Percentiles rank a stretch among this genome's conserved stretches.
phyloP scores from a whole-genome alignment of 1,140 invertebrate species.

The Dendroctonus ponderosae region DNA sequence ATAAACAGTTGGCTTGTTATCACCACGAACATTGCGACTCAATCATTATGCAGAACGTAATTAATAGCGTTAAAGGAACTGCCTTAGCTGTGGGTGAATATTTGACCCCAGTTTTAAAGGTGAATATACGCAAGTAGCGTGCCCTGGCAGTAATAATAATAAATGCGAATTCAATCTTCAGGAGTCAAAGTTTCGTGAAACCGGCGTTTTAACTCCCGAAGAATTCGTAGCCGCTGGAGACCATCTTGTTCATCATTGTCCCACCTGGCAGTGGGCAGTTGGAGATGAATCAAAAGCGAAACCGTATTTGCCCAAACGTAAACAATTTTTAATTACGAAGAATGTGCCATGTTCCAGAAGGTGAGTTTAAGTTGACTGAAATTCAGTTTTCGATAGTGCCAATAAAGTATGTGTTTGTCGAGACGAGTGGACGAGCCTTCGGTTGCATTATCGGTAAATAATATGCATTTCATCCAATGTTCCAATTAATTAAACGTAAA shows the following conservation, averaged over 20 bases:
- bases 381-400: too few relatives aligned
- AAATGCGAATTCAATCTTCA: constrained; percentile 47
- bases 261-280: constrained; percentile 97
- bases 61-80: constrained; percentile 93
- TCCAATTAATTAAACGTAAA: too few relatives aligned
- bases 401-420: too few relatives aligned
- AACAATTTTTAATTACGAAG: constrained; percentile 96
- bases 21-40: neutral
- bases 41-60: constrained; percentile 84
- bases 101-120: constrained; percentile 93
- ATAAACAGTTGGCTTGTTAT: neutral
- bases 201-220: constrained; percentile 94
- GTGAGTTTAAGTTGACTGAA: constrained; percentile 47
- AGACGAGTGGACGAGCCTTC: too few relatives aligned
- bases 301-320: constrained; percentile 88
- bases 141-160: neutral
- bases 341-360: constrained; percentile 91
- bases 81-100: constrained; percentile 94
- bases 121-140: constrained; percentile 48
- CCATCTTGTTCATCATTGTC: constrained; percentile 98
- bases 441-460: too few relatives aligned
- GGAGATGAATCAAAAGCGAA: constrained; percentile 85
- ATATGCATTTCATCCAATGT: too few relatives aligned
- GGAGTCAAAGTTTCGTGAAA: constrained; percentile 99
- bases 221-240: constrained; percentile 98